These are phyloP conservation scores for Varanus salvator DNA, from an alignment of 2,113 vertebrate species.

Conservation along the genomic window DNA sequence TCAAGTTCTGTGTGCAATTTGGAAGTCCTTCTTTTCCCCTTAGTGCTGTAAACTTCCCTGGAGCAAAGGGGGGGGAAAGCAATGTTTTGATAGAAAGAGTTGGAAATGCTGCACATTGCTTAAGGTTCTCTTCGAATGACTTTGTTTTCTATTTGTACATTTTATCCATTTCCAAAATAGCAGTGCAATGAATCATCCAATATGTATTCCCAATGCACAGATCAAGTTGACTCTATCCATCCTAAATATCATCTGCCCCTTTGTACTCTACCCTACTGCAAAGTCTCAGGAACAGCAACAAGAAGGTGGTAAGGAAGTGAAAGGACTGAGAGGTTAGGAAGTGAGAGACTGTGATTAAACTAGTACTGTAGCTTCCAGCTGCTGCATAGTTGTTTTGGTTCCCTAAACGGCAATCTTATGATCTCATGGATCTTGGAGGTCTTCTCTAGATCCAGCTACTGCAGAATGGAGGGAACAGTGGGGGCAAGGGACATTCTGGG, in stretches of 20 bases:
- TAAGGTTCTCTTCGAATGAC: neutral
- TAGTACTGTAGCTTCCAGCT: too few relatives aligned
- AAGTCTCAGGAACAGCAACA: neutral
- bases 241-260: neutral
- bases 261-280: neutral
- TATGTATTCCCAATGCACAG: neutral
- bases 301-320: neutral
- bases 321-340: neutral
- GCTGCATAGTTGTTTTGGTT: neutral
- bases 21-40: conserved; percentile 47
- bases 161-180: neutral
- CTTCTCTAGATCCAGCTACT: too few relatives aligned
- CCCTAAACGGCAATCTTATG: neutral
- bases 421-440: too few relatives aligned
- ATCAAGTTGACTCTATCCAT: neutral
- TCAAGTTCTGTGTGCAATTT: conserved; percentile 56
- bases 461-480: too few relatives aligned
- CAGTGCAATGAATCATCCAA: neutral
- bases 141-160: neutral
- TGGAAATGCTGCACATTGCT: neutral
- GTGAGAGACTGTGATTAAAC: neutral
- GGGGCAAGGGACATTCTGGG: too few relatives aligned
- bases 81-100: conserved; percentile 4
- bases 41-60: conserved; percentile 48
- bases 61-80: neutral